Base-by-base conservation (phyloP, 2,888 invertebrate genomes). In the Nomada ferruginata region DNA sequence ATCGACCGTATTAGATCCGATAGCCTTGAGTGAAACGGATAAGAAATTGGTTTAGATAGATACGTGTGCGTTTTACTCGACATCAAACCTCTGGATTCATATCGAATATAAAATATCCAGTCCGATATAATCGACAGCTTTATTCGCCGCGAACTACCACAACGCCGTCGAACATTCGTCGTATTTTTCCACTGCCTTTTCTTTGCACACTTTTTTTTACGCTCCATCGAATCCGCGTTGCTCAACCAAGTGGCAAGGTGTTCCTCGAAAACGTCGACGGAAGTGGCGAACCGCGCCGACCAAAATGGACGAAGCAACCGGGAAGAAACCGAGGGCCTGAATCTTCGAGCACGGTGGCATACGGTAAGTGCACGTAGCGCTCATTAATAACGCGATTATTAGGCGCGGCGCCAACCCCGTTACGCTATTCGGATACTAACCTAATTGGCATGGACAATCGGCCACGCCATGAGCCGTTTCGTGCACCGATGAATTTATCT, bases 361-460 rank as follows among this genome's bases (percentile, higher is more conserved):
- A 73, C 63, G 55, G 76, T 59, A 55, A 76, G 44, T 68, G 79
- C 75, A 53, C 83, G 79, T 72, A 81, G 70, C n/a, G 86, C 89
- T 90, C 91, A 89, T 91, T 91, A 91, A 91, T 91, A 90, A 91
- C 86, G 87, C 88, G 90, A 91, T 91, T 91, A 91, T 91, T 91
- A 91, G 91, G 91, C 90, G 87, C 89, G 74, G 85, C 82, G 91
- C 90, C 91, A 91, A 81, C 85, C 81, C 82, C 87, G 88, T 89
- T 91, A 90, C 89, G 90, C 90, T 90, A 90, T 91, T 91, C 90
- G 84, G 87, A 90, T 90, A 76, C 83, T 90, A 91, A 91, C 90
- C 91, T 90, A 91, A 91, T 91, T 91, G 91, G 91, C 91, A 91
- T 91, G 89, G 89, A 91, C 91, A 91, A 91, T 91, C 89, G 90